Conservation (phyloP, 2,113 vertebrate species). For the Gymnocephalus cernua region DNA sequence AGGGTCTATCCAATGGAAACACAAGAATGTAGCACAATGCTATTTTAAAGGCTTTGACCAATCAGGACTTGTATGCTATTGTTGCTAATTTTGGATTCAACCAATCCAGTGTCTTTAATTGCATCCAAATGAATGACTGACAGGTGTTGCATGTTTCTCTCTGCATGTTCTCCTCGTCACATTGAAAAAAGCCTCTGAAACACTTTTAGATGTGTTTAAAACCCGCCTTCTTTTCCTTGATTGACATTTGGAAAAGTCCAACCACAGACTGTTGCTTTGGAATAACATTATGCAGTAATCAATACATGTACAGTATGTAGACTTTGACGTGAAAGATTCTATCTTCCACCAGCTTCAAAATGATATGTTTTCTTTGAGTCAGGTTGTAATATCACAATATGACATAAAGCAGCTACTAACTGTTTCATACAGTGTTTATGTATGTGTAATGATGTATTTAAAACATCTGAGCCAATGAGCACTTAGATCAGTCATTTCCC, state of each 20-base stretch:
- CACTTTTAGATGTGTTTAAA: background rate
- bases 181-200: background rate
- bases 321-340: background rate
- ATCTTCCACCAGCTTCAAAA: too few species aligned
- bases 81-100: background rate
- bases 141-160: background rate
- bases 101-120: background rate
- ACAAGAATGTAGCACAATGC: background rate
- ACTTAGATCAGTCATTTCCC: background rate
- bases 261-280: background rate
- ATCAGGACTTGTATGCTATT: background rate
- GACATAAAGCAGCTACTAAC: background rate
- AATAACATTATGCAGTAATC: background rate
- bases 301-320: background rate
- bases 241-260: background rate
- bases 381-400: background rate
- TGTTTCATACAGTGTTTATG: background rate
- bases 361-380: background rate
- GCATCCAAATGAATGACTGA: background rate
- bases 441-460: background rate
- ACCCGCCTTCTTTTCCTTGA: background rate
- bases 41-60: background rate
- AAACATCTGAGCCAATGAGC: background rate
- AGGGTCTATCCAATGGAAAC: background rate
- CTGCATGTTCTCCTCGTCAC: background rate